A percentile compares a stretch with the other conserved stretches of the same genome.
Conservation (phyloP, 2,888 invertebrate genomes). For the Petrolisthes manimaculis region DNA sequence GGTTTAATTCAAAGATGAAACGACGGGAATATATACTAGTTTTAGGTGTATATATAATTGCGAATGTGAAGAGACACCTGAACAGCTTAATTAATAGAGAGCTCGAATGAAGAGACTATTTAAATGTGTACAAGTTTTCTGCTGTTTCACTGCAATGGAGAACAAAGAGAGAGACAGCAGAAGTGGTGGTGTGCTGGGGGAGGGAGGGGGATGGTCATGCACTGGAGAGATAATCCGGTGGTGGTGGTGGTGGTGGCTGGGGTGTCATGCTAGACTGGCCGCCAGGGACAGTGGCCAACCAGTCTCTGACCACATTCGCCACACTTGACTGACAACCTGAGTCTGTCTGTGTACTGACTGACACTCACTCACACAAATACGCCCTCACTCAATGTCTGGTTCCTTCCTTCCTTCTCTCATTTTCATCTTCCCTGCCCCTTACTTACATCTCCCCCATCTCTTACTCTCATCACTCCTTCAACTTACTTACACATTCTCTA, state of each 20-base stretch:
- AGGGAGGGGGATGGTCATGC: slow-evolving; percentile 1
- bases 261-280: slow-evolving; percentile 37
- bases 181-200: background rate
- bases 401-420: background rate
- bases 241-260: slow-evolving; percentile 4
- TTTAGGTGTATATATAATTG: no score
- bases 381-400: background rate
- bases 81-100: no score
- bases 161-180: slow-evolving; percentile 14
- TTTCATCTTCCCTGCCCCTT: background rate
- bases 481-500: background rate
- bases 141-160: no score
- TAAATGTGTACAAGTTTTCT: no score
- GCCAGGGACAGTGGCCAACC: slow-evolving; percentile 50
- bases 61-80: no score
- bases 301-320: slow-evolving; percentile 44
- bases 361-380: background rate
- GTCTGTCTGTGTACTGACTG: background rate
- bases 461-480: background rate
- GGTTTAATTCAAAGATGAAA: no score
- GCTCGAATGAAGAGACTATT: no score
- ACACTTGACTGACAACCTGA: slow-evolving; percentile 42
- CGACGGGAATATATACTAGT: no score
- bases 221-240: slow-evolving; percentile 6
- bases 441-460: background rate